phyloP scores from a whole-genome alignment of 2,888 invertebrate genomes.

The Hirtodrosophila confusa region DNA sequence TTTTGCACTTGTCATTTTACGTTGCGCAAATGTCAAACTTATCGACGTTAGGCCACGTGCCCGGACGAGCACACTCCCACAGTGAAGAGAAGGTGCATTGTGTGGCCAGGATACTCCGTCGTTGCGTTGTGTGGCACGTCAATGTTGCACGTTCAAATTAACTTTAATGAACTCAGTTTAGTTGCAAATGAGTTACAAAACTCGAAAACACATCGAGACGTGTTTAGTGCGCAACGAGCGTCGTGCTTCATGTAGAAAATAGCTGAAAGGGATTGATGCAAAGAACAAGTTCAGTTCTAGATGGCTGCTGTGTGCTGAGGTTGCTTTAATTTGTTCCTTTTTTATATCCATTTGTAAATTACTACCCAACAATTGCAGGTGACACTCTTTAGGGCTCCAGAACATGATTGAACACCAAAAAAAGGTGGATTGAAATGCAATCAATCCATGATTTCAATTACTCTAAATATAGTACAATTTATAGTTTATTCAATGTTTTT shows the following conservation, averaged over 20 bases:
- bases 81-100: conserved; percentile 32
- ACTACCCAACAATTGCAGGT: conserved; percentile 2
- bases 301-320: conserved; percentile 1
- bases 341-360: conserved; percentile 14
- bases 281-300: neutral
- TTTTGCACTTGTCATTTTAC: conserved; percentile 72
- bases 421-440: too few relatives aligned
- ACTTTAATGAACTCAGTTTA: conserved; percentile 80
- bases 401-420: neutral
- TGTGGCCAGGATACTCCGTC: conserved; percentile 23
- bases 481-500: too few relatives aligned
- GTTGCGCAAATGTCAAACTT: conserved; percentile 77
- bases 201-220: conserved; percentile 79
- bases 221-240: conserved; percentile 65
- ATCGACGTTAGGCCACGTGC: conserved; percentile 74
- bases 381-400: neutral
- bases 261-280: neutral
- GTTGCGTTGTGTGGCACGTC: conserved; percentile 64
- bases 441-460: too few relatives aligned
- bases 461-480: too few relatives aligned
- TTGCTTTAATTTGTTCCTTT: conserved; percentile 37
- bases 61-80: conserved; percentile 18
- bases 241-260: conserved; percentile 21
- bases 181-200: conserved; percentile 79
- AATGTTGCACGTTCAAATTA: conserved; percentile 78